Conservation (phyloP, 1,140 invertebrate genomes). For the Brachionus asplanchnoidis region DNA sequence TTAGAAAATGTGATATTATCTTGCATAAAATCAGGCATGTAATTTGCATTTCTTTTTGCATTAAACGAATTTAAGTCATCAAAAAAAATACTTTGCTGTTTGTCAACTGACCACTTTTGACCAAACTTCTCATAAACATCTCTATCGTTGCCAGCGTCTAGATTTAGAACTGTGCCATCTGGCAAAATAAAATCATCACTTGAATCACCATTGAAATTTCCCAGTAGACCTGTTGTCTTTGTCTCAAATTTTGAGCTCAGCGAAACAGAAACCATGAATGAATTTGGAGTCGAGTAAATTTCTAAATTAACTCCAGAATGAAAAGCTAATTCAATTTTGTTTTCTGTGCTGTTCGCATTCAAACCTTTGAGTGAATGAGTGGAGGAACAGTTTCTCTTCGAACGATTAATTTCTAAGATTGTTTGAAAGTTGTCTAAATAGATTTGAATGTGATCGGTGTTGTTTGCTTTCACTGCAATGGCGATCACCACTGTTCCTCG, state of each 20-base stretch:
- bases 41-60: background rate
- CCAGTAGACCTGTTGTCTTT: slow-evolving; percentile 45
- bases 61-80: background rate
- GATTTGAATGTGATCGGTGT: background rate
- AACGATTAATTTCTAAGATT: background rate
- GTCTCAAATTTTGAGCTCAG: slow-evolving; percentile 29
- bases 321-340: background rate
- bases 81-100: background rate
- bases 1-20: background rate
- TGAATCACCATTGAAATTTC: slow-evolving; percentile 45
- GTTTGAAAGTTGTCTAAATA: slow-evolving; percentile 15
- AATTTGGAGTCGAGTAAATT: background rate
- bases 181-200: slow-evolving; percentile 45
- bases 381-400: too few relatives aligned
- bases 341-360: background rate
- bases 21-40: background rate
- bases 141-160: slow-evolving; percentile 40
- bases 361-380: background rate
- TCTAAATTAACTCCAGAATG: background rate
- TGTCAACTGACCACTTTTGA: slow-evolving; percentile 40
- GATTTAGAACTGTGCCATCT: slow-evolving; percentile 44
- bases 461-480: slow-evolving; percentile 41
- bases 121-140: slow-evolving; percentile 45
- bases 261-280: slow-evolving; percentile 12
- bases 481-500: slow-evolving; percentile 43